phyloP scores from a whole-genome alignment of 1,140 invertebrate species.

The Heterodera schachtii region DNA sequence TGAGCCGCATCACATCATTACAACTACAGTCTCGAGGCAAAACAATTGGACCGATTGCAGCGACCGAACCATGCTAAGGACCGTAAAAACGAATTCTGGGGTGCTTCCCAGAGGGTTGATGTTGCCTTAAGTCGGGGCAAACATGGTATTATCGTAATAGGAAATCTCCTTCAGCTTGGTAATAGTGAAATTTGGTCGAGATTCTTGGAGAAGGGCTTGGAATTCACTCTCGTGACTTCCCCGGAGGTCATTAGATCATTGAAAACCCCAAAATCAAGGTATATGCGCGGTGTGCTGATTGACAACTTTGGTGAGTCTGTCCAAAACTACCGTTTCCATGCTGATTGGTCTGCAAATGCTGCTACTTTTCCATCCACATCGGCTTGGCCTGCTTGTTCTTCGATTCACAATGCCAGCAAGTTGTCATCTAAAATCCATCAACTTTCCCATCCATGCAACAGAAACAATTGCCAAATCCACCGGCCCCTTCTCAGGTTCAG shows the following conservation, averaged over 20 bases:
- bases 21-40: background rate
- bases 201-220: background rate
- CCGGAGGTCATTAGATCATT: background rate
- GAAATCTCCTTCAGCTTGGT: background rate
- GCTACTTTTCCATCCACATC: background rate
- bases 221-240: background rate
- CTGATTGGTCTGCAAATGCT: background rate
- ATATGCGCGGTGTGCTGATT: background rate
- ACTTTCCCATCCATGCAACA: too few species aligned
- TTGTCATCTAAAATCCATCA: background rate
- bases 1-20: too few species aligned
- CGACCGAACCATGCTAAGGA: background rate
- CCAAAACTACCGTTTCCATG: background rate
- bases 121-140: constrained; percentile 1
- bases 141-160: background rate
- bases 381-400: background rate
- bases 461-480: too few species aligned
- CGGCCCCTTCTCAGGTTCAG: background rate
- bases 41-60: background rate
- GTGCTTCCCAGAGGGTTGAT: background rate
- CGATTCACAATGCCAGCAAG: background rate
- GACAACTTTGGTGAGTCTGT: background rate
- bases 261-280: background rate
- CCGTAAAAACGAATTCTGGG: background rate
- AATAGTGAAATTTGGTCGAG: background rate